Conservation (phyloP, 1,140 invertebrate species). For the Drosophila kepulauana region DNA sequence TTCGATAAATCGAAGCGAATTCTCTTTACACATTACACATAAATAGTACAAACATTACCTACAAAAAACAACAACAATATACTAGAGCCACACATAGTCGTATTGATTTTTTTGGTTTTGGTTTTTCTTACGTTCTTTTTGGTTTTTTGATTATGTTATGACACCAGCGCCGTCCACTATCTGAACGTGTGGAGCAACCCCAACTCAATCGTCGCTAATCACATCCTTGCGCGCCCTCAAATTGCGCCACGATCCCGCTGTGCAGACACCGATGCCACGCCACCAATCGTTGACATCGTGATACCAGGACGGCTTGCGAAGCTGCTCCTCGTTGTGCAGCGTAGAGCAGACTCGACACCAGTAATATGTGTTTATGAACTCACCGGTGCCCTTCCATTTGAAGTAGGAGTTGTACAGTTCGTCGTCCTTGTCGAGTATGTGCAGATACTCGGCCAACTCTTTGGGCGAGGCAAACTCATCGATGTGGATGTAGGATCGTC, state of each 20-base stretch:
- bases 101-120: conserved; percentile 2
- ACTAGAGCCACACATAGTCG: conserved; percentile 16
- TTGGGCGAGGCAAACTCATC: conserved; percentile 96
- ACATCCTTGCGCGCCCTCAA: conserved; percentile 85
- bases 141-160: conserved; percentile 57
- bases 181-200: conserved; percentile 50
- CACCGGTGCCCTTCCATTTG: conserved; percentile 96
- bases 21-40: conserved; percentile 28
- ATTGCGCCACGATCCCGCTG: conserved; percentile 89
- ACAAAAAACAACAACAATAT: conserved; percentile 56
- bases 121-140: too few relatives aligned
- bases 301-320: conserved; percentile 88
- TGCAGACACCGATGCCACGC: conserved; percentile 91
- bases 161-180: conserved; percentile 62
- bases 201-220: conserved; percentile 80
- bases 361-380: conserved; percentile 97
- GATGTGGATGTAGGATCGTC: conserved; percentile 96
- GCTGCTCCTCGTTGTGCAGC: conserved; percentile 90
- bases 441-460: conserved; percentile 94
- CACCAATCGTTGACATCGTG: conserved; percentile 95
- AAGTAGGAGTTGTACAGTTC: conserved; percentile 97
- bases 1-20: conserved; percentile 32
- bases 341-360: conserved; percentile 97
- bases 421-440: conserved; percentile 93
- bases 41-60: conserved; percentile 43